Percentiles rank a stretch among this genome's conserved stretches.
These are phyloP conservation scores for Nicator chloris DNA, from an alignment of 2,113 vertebrate genomes.

Conservation along the genomic window DNA sequence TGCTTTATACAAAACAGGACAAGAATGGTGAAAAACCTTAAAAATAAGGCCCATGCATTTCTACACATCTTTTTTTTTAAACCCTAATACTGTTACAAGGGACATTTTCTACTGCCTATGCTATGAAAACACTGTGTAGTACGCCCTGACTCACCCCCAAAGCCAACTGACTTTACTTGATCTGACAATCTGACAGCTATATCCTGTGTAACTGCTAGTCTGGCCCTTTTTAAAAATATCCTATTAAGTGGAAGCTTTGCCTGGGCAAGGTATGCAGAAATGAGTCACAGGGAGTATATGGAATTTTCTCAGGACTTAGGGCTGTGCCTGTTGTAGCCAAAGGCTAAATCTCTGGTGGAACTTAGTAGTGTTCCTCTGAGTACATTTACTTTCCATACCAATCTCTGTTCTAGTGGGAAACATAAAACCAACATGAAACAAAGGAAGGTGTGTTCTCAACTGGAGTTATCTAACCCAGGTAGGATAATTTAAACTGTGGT, in stretches of 20 bases:
- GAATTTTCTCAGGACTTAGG: slow-evolving; percentile 57
- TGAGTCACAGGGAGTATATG: slow-evolving; percentile 48
- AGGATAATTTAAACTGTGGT: neutral
- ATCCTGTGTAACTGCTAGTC: slow-evolving; percentile 53
- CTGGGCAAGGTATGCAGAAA: slow-evolving; percentile 52
- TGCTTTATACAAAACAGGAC: neutral
- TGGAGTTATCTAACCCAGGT: neutral
- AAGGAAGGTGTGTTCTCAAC: slow-evolving; percentile 39
- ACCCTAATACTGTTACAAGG: neutral
- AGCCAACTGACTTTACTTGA: slow-evolving; percentile 25
- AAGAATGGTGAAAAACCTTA: neutral
- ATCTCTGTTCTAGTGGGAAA: slow-evolving; percentile 31
- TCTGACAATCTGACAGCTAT: slow-evolving; percentile 39
- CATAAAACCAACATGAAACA: slow-evolving; percentile 37
- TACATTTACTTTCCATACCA: neutral
- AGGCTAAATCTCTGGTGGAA: slow-evolving; percentile 32
- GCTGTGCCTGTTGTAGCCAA: slow-evolving; percentile 38
- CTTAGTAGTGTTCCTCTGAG: neutral
- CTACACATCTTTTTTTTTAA: neutral
- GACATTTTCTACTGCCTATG: slow-evolving; percentile 47
- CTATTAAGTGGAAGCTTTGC: slow-evolving; percentile 49
- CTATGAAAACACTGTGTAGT: neutral
- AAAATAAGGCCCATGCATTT: neutral
- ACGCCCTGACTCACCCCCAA: neutral
- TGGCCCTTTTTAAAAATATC: slow-evolving; percentile 33